Conservation (phyloP, 2,113 vertebrate genomes). For the Melanocharis versteri region DNA sequence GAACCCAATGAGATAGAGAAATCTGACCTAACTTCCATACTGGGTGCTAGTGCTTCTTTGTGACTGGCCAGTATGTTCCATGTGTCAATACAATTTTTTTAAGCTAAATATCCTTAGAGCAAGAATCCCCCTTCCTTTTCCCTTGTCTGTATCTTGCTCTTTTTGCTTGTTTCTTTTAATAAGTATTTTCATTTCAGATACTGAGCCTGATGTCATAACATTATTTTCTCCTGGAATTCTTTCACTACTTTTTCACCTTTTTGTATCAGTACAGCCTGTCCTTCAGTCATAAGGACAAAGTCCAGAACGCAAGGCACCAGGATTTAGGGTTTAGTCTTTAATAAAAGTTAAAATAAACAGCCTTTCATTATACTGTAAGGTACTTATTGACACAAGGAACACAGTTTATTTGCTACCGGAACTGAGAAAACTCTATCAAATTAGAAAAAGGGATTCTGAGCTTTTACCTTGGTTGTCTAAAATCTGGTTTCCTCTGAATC, state of each 20-base stretch:
- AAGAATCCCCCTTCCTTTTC: neutral
- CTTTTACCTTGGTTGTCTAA: neutral
- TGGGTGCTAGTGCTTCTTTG: neutral
- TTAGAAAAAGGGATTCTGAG: neutral
- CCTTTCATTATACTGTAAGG: neutral
- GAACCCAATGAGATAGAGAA: neutral
- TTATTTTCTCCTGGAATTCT: neutral
- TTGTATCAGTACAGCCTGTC: neutral
- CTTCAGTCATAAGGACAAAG: neutral
- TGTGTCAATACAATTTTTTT: neutral
- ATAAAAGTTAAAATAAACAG: neutral
- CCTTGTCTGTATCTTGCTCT: neutral
- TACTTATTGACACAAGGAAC: neutral
- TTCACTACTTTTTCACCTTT: neutral
- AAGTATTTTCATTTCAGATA: neutral
- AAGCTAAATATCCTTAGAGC: neutral
- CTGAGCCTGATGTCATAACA: neutral
- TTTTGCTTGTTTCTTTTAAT: neutral
- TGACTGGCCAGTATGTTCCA: neutral
- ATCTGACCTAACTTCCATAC: neutral
- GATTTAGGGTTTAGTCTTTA: neutral
- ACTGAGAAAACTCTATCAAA: neutral
- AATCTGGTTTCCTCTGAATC: neutral
- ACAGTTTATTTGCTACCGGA: neutral
- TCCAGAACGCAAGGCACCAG: neutral